These are phyloP conservation scores for Mareca strepera DNA, from an alignment of 2,797 vertebrate species.

Conservation along the genomic window DNA sequence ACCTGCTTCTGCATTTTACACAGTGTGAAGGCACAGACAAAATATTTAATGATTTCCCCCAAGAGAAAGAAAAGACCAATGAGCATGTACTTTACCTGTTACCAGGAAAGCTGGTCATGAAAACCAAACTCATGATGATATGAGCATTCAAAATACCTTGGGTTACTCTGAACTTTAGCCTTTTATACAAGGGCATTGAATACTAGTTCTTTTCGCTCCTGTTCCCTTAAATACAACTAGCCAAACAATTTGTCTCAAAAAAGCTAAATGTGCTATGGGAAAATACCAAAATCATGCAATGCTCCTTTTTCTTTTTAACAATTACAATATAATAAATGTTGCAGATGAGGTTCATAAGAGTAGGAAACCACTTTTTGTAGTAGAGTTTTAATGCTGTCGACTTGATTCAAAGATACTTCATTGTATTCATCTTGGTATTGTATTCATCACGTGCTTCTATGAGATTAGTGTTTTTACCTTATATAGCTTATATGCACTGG, in stretches of 20 bases:
- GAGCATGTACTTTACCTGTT: neutral
- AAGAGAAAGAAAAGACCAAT: neutral
- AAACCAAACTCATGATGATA: neutral
- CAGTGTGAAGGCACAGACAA: neutral
- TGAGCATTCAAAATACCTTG: neutral
- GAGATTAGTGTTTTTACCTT: neutral
- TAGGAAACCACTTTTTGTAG: neutral
- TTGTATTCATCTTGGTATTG: neutral
- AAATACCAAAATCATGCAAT: neutral
- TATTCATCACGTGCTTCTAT: neutral
- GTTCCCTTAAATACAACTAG: neutral
- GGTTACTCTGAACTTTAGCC: neutral
- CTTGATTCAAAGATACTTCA: neutral
- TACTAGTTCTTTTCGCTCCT: neutral
- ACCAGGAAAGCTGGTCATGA: neutral
- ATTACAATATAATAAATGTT: neutral
- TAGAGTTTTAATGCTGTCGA: neutral
- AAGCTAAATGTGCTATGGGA: neutral
- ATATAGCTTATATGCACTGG: neutral
- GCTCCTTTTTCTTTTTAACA: neutral
- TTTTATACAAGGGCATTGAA: neutral
- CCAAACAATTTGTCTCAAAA: neutral
- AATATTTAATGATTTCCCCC: neutral
- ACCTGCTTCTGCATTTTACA: neutral
- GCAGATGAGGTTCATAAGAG: neutral